A percentile compares a stretch with the other conserved stretches of the same genome.
phyloP scores from a whole-genome alignment of 2,888 invertebrate genomes.

The Cistogaster globosa region DNA sequence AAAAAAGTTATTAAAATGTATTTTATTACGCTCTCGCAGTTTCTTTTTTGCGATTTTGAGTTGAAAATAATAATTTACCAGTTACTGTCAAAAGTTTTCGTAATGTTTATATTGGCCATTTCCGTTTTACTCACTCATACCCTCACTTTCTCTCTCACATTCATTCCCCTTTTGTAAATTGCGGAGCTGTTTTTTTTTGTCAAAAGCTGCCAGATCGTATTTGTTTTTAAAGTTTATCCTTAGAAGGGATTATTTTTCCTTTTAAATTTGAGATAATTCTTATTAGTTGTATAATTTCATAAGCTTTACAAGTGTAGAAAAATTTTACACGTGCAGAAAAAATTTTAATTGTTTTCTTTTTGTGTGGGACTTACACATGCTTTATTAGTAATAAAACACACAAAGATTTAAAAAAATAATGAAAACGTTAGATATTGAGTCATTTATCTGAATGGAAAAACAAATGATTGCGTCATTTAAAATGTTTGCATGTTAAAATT shows the following conservation, averaged over 20 bases:
- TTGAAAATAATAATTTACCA: conserved; percentile 3
- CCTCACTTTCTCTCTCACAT: not conserved
- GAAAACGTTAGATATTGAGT: conserved; percentile 25
- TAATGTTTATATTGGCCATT: conserved; percentile 21
- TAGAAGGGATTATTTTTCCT: not conserved
- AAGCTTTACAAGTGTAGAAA: too few relatives aligned
- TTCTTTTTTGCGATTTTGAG: not conserved
- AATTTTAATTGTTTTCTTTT: not conserved
- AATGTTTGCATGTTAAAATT: too few relatives aligned
- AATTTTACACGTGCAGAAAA: not conserved
- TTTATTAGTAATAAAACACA: conserved; percentile 34
- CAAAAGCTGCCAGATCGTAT: conserved; percentile 19
- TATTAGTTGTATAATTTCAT: not conserved
- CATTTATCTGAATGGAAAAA: conserved; percentile 41
- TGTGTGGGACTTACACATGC: too few relatives aligned
- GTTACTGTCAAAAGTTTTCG: not conserved
- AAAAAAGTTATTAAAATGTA: not conserved
- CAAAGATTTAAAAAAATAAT: conserved; percentile 16
- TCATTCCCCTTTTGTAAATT: not conserved
- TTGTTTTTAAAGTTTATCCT: not conserved
- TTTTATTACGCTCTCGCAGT: not conserved
- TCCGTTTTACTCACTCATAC: conserved; percentile 46
- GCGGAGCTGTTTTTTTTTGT: not conserved
- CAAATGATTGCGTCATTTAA: conserved; percentile 37
- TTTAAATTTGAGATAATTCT: not conserved